Conservation (phyloP, 2,797 vertebrate genomes). For the Pristis pectinata region DNA sequence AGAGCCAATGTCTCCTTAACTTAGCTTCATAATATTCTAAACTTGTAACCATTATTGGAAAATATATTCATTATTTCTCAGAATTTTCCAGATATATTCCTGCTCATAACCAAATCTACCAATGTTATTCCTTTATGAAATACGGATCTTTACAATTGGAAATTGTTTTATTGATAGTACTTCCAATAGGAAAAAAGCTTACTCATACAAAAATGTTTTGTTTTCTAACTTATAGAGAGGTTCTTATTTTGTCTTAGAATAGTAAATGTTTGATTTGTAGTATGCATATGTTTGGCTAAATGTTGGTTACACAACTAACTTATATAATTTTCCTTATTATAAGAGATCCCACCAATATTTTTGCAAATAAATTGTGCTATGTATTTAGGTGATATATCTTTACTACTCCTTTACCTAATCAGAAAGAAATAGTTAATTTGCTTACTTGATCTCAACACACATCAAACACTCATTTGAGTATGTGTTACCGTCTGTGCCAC, state of each 20-base stretch:
- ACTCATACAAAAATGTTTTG: neutral
- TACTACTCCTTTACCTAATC: neutral
- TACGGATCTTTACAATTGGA: neutral
- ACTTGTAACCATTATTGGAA: neutral
- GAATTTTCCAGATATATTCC: neutral
- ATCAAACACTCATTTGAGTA: slow-evolving; percentile 64
- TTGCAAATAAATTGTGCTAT: neutral
- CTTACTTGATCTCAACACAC: slow-evolving; percentile 51
- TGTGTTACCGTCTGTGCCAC: slow-evolving; percentile 64
- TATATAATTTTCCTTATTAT: no score
- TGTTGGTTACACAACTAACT: neutral
- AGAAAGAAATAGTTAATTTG: neutral
- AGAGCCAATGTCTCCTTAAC: neutral
- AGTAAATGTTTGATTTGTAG: neutral
- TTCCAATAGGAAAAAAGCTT: neutral
- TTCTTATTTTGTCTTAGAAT: neutral
- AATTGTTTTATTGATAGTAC: neutral
- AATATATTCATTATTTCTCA: neutral
- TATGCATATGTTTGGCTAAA: neutral
- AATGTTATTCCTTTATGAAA: neutral
- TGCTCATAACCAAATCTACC: neutral
- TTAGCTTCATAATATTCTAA: neutral
- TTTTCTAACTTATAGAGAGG: neutral
- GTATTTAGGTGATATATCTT: neutral
- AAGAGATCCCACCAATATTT: neutral